A percentile compares a stretch with the other conserved stretches of the same genome.
Conservation (phyloP, 2,113 vertebrate genomes). For the Cettia cetti region DNA sequence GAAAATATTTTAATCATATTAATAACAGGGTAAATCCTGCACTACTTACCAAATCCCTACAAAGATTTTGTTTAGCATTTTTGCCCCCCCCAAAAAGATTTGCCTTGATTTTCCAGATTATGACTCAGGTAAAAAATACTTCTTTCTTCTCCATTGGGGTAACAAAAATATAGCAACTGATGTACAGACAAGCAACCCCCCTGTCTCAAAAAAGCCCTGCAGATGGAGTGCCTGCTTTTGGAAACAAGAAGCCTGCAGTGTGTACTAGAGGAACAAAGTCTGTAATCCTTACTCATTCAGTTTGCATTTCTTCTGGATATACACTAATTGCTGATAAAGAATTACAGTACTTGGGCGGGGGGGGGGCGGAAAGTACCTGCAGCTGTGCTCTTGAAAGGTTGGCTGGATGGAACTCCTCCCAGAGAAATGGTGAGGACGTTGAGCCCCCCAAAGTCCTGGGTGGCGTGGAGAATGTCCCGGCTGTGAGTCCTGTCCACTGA, state of each 20-base stretch:
- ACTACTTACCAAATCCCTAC: neutral
- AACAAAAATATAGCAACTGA: neutral
- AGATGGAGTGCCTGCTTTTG: neutral
- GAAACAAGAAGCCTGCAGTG: neutral
- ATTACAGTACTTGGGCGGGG: neutral
- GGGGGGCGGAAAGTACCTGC: slow-evolving; percentile 73
- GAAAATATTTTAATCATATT: slow-evolving; percentile 2
- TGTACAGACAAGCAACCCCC: neutral
- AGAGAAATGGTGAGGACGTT: slow-evolving; percentile 87
- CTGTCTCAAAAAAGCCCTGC: neutral
- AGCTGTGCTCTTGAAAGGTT: slow-evolving; percentile 75
- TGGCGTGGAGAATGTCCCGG: slow-evolving; percentile 80
- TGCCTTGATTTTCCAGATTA: neutral
- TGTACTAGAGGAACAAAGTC: neutral
- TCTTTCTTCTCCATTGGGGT: neutral
- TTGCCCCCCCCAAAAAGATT: neutral
- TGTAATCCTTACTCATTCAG: neutral
- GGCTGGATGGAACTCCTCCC: slow-evolving; percentile 85
- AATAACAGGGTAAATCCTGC: neutral
- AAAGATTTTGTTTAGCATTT: neutral
- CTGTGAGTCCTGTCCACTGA: slow-evolving; percentile 75
- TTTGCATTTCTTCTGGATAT: neutral
- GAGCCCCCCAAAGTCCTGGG: slow-evolving; percentile 91
- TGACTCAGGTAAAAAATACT: neutral
- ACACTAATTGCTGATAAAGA: neutral